Evolutionary conservation across 2,888 invertebrate species (phyloP), one percentile per base, ranked within the genome.

Genomic region (Aphrophora alni): DNA sequence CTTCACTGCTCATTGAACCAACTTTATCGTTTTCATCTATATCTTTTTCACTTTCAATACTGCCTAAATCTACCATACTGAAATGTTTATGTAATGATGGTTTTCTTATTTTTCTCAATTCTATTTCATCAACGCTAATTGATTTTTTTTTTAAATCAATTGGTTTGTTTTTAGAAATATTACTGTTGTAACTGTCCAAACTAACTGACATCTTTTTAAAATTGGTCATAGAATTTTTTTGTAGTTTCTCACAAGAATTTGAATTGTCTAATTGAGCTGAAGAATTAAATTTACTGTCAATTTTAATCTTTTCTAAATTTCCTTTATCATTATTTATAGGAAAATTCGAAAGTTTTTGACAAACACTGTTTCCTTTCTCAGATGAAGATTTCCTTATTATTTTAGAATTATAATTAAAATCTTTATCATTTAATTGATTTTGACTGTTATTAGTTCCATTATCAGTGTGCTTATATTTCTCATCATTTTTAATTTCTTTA

Each of bases 61-160:
- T 80, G 0, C 83, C 82, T 21, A 84, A 71, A 71, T 84, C 84
- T 14, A 84, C 79, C 38, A 84, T 79, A 76, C 84, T 84, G 77
- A 83, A 84, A 75, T 84, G 84, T 75, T 84, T 83, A 38, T 81
- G 83, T 12, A 82, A 79, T n/a, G 69, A 25, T 10, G 82, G 68
- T 70, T 82, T 78, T 14, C 77, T 77, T 1, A 77, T 68, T 78
- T 80, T 82, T 73, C 81, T 81, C 82, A 84, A 82, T 77, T 84
- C 84, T 17, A 84, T 82, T 84, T 84, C 84, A 80, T 84, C 84
- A 1, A 84, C 84, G 75, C 83, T 84, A 28, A 84, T 84, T 25
- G 84, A 82, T 81, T 84, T 84, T 68, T 82, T 80, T 28, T 80
- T 78, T 8, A 76, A 38, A 33, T 79, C 75, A 17, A 81, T 79